phyloP scores from a whole-genome alignment of 2,888 invertebrate species.

The Ormyrus nitidulus region DNA sequence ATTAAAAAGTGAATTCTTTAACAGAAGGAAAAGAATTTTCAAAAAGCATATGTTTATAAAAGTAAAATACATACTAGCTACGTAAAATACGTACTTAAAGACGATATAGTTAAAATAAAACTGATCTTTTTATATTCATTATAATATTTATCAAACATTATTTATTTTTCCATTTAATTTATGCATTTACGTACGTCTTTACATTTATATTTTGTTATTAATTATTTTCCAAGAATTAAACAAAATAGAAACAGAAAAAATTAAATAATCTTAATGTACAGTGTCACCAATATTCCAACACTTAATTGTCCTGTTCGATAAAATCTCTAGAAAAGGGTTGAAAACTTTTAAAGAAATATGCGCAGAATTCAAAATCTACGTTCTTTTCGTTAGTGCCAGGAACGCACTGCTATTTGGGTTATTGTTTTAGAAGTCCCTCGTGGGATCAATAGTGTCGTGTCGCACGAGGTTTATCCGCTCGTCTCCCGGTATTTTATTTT shows the following conservation, averaged over 20 bases:
- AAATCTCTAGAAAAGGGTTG: not conserved
- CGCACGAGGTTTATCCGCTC: slow-evolving; percentile 1
- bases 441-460: slow-evolving; percentile 22
- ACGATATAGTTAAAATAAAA: not conserved
- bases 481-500: not conserved
- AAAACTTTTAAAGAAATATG: not conserved
- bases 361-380: slow-evolving; percentile 22
- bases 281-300: too few relatives aligned
- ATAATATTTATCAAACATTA: slow-evolving; percentile 2
- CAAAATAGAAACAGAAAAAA: too few relatives aligned
- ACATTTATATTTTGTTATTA: not conserved
- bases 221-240: too few relatives aligned
- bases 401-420: not conserved
- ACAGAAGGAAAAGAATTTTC: not conserved
- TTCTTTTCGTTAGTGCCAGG: not conserved
- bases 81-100: not conserved
- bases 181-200: not conserved
- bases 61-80: not conserved
- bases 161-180: not conserved
- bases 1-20: too few relatives aligned
- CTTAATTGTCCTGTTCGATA: too few relatives aligned
- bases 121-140: not conserved
- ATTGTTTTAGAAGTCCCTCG: too few relatives aligned
- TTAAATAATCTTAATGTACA: too few relatives aligned
- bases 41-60: not conserved